These are phyloP conservation scores for Nephotettix cincticeps DNA, from an alignment of 1,140 invertebrate genomes.

Conservation along the genomic window DNA sequence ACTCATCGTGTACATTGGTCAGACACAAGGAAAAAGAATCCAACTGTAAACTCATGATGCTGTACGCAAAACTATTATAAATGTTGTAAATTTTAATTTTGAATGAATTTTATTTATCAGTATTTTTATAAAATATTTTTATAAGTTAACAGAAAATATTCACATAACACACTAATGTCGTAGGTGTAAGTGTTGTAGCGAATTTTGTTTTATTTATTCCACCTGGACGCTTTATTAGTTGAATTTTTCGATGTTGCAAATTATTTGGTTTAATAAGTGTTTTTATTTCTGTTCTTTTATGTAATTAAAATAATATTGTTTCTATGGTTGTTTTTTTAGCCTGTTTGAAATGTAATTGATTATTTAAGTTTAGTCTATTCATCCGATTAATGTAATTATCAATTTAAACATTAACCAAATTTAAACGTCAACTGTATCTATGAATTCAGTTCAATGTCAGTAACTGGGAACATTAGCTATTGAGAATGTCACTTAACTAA, in stretches of 20 bases:
- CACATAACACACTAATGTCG: slow-evolving; percentile 8
- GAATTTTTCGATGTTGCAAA: background rate
- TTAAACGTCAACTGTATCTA: too few relatives aligned
- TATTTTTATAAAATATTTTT: slow-evolving; percentile 20
- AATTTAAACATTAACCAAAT: too few relatives aligned
- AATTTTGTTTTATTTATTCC: slow-evolving; percentile 12
- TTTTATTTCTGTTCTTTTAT: slow-evolving; percentile 21
- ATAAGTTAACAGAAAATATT: background rate
- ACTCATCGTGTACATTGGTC: too few relatives aligned
- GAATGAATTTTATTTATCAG: slow-evolving; percentile 14
- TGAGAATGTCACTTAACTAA: too few relatives aligned
- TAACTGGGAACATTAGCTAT: too few relatives aligned
- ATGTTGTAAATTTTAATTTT: slow-evolving; percentile 21
- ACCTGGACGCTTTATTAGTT: background rate
- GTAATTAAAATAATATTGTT: slow-evolving; percentile 12
- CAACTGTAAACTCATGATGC: too few relatives aligned
- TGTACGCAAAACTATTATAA: background rate
- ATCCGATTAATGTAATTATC: too few relatives aligned
- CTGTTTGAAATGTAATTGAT: too few relatives aligned
- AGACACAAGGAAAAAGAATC: too few relatives aligned
- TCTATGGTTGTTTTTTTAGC: background rate
- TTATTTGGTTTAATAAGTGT: slow-evolving; percentile 11
- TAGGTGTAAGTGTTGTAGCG: slow-evolving; percentile 13
- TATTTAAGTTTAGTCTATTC: too few relatives aligned
- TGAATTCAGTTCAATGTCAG: too few relatives aligned